phyloP scores from a whole-genome alignment of 2,888 invertebrate genomes.

The Toxonevra muliebris region DNA sequence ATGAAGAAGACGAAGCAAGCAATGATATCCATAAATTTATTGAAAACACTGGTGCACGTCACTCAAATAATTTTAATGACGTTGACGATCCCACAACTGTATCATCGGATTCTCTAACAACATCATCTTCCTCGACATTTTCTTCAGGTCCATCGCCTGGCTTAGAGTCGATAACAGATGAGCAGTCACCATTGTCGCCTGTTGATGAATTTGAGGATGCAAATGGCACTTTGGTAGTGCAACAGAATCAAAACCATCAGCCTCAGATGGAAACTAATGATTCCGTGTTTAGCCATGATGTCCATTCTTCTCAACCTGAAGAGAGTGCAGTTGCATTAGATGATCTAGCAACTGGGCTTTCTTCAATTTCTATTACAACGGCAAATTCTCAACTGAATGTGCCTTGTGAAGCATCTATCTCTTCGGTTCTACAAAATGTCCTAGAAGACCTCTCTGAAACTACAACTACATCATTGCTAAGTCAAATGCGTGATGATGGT shows the following conservation, averaged over 20 bases:
- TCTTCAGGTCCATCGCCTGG: conserved; percentile 63
- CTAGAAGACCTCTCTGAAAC: conserved; percentile 53
- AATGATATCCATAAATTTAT: conserved; percentile 57
- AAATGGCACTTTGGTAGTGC: conserved; percentile 7
- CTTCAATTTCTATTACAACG: conserved; percentile 60
- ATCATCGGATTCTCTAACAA: conserved; percentile 60
- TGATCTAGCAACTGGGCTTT: conserved; percentile 59
- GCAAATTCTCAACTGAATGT: conserved; percentile 50
- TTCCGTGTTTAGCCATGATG: not conserved
- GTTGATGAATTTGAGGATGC: conserved; percentile 7
- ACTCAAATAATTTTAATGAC: conserved; percentile 28
- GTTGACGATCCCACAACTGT: conserved; percentile 45
- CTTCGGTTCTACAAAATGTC: conserved; percentile 52
- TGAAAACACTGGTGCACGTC: conserved; percentile 37
- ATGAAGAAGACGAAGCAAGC: conserved; percentile 41
- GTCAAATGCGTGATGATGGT: conserved; percentile 35
- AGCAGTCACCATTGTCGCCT: conserved; percentile 42
- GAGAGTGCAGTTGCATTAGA: conserved; percentile 40
- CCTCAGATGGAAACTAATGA: not conserved
- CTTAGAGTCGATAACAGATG: conserved; percentile 51
- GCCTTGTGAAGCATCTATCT: conserved; percentile 51
- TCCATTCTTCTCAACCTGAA: not conserved
- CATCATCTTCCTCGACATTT: conserved; percentile 64
- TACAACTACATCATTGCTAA: conserved; percentile 43
- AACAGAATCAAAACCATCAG: not conserved